Base-by-base conservation (phyloP, 35 echinoderm and acorn worm genomes). In the Holothuria glaberrima region DNA sequence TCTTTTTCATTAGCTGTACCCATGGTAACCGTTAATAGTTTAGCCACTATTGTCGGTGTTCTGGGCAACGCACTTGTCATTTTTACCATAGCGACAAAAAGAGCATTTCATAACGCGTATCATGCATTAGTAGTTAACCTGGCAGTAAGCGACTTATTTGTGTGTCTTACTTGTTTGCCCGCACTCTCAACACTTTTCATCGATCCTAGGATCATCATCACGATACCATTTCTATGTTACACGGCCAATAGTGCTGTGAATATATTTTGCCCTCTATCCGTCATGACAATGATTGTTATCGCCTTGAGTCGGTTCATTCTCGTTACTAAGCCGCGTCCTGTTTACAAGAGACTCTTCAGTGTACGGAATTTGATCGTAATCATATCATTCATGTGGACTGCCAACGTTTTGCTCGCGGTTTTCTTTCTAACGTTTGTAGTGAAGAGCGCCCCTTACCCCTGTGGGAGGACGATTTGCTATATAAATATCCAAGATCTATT, bases 211-310 rank as follows among this genome's bases (percentile, higher is more conserved):
- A 19, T 69, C 31, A 27, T 69, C 24, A 30, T 69, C 7, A 69
- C 66, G 12, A 33, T 9, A 18, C 66, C 66, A 22, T 69, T 69
- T 69, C 17, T 69, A 27, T 69, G 66, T 69, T 69, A 69, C 18
- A 18, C 6, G 3, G 66, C 14, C 22, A 16, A 14, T 16, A 33
- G 26, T 27, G 31, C 31, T 9, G 3, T 13, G 26, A 13, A 69
- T 10, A 14, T 69, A 33, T 27, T 69, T 16, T 69, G 66, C 17
- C 66, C 66, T 69, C 26, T 33, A 4, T 69, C 66, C 25, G 31
- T 69, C 24, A 69, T 69, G 66, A 69, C 66, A 33, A 30, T 69
- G 66, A 33, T 69, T 33, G 66, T 69, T 33, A 69, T 69, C 25
- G 66, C 66, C 25, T 13, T 69, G 7, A 69, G 66, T 22, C 7